Base-by-base conservation (phyloP, 2,888 invertebrate species). In the Agrotis puta region DNA sequence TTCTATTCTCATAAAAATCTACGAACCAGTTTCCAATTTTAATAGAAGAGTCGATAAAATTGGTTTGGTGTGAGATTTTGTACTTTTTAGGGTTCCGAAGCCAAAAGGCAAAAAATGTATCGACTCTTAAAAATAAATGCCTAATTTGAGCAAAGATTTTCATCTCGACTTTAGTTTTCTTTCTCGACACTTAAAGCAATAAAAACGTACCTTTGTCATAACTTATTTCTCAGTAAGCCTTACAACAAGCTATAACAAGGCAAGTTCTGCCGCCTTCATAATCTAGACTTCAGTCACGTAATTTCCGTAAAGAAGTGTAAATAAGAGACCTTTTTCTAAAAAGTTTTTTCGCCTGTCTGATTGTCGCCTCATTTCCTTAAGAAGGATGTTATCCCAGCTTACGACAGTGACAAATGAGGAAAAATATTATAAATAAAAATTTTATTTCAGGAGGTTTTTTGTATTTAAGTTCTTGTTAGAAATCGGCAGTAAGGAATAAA, bases 241-340 rank as follows among this genome's bases (percentile, higher is more conserved):
- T 13, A 33, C 20, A 22, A 16, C 9, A 48, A 48, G n/a, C 13
- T 74, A 4, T 13, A 2, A 72, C 24, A 16, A 48, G n/a, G 56
- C 50, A 74, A 64, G n/a, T 74, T 74, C n/a, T 16, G 16, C 22
- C 9, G 16, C 14, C 22, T 16, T 3, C 24, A 5, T 47, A 64
- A 64, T 77, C 14, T 24, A 67, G 16, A 58, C 16, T 24, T 39
- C 57, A 27, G 76, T 53, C 68, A 76, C 58, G 53, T 73, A 20
- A 1, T 53, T n/a, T 47, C 9, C 13, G 6, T 13, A 39, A 57
- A 39, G 9, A 75, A 51, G 13, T 27, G 50, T 76, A 53, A 75
- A 66, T 53, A 47, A 27, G 47, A 43, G 6, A 2, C 11, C 2
- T n/a, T 54, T 27, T 27, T 27, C 54, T 27, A 11, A 39, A 57